A percentile compares a stretch with the other conserved stretches of the same genome.
Conservation (phyloP, 2,888 invertebrate species). For the Synanthedon formicaeformis region DNA sequence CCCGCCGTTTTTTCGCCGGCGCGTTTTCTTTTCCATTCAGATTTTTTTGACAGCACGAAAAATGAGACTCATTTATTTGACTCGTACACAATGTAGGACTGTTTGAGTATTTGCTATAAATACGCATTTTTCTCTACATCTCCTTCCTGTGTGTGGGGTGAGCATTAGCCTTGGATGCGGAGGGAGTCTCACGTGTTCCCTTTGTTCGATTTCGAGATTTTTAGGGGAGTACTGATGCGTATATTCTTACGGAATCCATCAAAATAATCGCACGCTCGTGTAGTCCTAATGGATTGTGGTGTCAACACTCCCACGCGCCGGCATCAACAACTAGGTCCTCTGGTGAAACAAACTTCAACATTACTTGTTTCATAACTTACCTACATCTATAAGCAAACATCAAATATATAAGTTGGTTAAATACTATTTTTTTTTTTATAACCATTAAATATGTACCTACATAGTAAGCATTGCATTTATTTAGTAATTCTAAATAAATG, state of each 20-base stretch:
- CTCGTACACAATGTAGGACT: constrained; percentile 72
- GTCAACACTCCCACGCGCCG: constrained; percentile 43
- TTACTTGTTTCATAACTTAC: neutral
- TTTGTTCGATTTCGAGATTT: constrained; percentile 66
- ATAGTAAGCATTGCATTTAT: no score
- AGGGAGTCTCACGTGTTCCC: constrained; percentile 65
- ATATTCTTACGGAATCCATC: constrained; percentile 64
- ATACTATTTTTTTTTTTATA: no score
- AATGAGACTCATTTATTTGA: constrained; percentile 71
- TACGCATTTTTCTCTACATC: constrained; percentile 70
- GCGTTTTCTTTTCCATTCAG: constrained; percentile 70
- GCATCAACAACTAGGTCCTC: neutral
- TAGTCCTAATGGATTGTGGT: constrained; percentile 48
- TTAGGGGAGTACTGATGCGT: constrained; percentile 65
- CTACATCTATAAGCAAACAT: neutral
- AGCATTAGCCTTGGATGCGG: constrained; percentile 57
- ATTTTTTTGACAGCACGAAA: constrained; percentile 72
- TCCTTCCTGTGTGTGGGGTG: constrained; percentile 64
- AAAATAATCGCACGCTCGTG: constrained; percentile 63
- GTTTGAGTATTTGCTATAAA: constrained; percentile 73
- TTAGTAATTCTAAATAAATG: no score
- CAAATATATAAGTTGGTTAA: no score
- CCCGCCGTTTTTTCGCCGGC: constrained; percentile 61
- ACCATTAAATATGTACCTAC: no score
- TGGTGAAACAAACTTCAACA: neutral